A percentile compares a stretch with the other conserved stretches of the same genome.
phyloP scores from a whole-genome alignment of 2,113 vertebrate genomes.

The Sula dactylatra region DNA sequence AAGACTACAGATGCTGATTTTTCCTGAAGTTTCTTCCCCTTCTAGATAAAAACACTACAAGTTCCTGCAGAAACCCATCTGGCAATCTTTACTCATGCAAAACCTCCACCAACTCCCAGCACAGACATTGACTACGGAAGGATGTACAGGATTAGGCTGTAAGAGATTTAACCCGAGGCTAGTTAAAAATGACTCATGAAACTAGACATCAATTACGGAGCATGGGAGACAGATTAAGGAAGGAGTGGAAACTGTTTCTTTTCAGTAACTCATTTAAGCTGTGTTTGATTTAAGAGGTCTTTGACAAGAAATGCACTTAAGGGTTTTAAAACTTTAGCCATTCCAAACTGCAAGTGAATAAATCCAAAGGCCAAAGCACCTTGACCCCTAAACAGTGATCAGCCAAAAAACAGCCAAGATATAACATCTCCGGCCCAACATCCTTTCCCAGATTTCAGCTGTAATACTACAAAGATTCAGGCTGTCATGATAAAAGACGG shows the following conservation, averaged over 20 bases:
- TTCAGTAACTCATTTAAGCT: slow-evolving; percentile 26
- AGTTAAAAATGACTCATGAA: slow-evolving; percentile 42
- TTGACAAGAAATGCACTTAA: slow-evolving; percentile 39
- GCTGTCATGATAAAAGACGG: not conserved
- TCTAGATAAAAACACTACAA: not conserved
- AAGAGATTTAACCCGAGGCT: slow-evolving; percentile 28
- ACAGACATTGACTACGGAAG: not conserved
- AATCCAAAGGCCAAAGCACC: slow-evolving; percentile 32
- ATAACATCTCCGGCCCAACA: not conserved
- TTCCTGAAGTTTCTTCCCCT: not conserved
- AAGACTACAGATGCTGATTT: not conserved
- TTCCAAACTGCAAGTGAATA: slow-evolving; percentile 11
- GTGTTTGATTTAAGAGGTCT: slow-evolving; percentile 52
- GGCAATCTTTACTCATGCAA: not conserved
- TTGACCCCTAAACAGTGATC: not conserved
- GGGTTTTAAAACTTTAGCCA: not conserved
- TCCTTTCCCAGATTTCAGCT: slow-evolving; percentile 20
- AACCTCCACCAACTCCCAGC: not conserved
- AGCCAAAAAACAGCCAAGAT: not conserved
- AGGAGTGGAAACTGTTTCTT: slow-evolving; percentile 49
- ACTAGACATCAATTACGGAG: slow-evolving; percentile 47
- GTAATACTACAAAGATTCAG: not conserved
- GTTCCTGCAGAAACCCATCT: slow-evolving; percentile 9
- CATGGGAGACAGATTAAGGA: slow-evolving; percentile 27
- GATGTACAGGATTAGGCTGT: slow-evolving; percentile 41